A percentile compares a stretch with the other conserved stretches of the same genome.
phyloP scores from a whole-genome alignment of 23 tunicate genomes.

The Corella eumyota region DNA sequence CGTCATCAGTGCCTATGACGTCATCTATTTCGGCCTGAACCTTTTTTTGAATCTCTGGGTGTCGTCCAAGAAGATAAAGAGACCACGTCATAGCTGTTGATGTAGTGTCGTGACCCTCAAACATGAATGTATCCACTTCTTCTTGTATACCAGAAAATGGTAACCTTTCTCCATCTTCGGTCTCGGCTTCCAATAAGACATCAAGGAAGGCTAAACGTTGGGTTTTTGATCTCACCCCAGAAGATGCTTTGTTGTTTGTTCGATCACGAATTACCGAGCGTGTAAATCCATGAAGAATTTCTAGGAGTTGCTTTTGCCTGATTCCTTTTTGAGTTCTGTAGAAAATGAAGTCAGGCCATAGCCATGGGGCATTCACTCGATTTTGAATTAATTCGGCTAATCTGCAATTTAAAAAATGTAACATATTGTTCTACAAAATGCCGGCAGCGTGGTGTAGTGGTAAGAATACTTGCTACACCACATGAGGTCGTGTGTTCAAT shows the following conservation, averaged over 20 bases:
- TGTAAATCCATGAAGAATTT: constrained; percentile 54
- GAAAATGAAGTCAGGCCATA: constrained; percentile 51
- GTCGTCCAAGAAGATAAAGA: constrained; percentile 52
- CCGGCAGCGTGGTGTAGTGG: too few species aligned
- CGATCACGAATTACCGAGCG: constrained; percentile 27
- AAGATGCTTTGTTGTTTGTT: constrained; percentile 11
- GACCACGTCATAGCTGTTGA: constrained; percentile 99
- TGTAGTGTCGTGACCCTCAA: constrained; percentile 97
- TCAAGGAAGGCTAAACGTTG: constrained; percentile 80
- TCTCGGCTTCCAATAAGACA: constrained; percentile 48
- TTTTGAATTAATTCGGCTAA: constrained; percentile 23
- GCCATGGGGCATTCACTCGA: constrained; percentile 48
- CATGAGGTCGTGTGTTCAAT: too few species aligned
- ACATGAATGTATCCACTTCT: constrained; percentile 99
- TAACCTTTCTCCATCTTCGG: constrained; percentile 69
- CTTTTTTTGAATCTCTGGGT: constrained; percentile 65
- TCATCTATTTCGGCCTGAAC: constrained; percentile 71
- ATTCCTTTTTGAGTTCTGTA: constrained; percentile 19
- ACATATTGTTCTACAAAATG: too few species aligned
- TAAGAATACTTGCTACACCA: too few species aligned
- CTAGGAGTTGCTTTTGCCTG: constrained; percentile 25
- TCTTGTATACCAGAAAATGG: constrained; percentile 81
- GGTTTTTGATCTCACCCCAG: too few species aligned
- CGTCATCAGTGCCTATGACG: constrained; percentile 51
- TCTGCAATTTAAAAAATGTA: too few species aligned